Percentiles rank a stretch among this genome's conserved stretches.
Conservation (phyloP, 2,113 vertebrate species). For the Indicator maculatus region DNA sequence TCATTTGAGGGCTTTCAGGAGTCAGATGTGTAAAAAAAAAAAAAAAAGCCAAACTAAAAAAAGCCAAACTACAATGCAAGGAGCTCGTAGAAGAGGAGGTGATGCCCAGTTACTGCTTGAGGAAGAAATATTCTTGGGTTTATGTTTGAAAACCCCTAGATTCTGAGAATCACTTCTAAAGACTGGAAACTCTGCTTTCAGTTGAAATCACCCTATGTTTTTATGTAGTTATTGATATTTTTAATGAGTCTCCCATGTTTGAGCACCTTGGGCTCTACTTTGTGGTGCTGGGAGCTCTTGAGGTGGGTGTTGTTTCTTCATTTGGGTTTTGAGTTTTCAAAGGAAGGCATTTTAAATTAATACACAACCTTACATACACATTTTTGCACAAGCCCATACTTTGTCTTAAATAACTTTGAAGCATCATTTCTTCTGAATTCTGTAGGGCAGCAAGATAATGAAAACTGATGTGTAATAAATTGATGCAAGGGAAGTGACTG, state of each 20-base stretch:
- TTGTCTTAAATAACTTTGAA: neutral
- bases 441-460: neutral
- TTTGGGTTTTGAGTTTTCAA: neutral
- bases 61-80: neutral
- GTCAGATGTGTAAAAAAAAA: rapidly evolving
- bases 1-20: neutral
- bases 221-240: neutral
- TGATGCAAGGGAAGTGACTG: neutral
- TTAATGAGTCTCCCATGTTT: neutral
- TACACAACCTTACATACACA: neutral
- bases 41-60: too few relatives aligned
- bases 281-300: neutral
- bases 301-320: neutral
- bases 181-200: neutral
- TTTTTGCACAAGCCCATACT: neutral
- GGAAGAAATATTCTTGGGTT: neutral
- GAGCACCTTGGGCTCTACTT: neutral
- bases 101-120: neutral
- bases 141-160: neutral
- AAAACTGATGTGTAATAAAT: neutral
- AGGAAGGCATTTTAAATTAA: neutral
- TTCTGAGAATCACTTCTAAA: neutral
- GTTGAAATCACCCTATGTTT: neutral
- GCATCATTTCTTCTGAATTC: neutral
- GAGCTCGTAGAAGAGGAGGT: neutral